Base-by-base conservation (phyloP, 1,140 invertebrate genomes). In the Leptoteleia sp. region DNA sequence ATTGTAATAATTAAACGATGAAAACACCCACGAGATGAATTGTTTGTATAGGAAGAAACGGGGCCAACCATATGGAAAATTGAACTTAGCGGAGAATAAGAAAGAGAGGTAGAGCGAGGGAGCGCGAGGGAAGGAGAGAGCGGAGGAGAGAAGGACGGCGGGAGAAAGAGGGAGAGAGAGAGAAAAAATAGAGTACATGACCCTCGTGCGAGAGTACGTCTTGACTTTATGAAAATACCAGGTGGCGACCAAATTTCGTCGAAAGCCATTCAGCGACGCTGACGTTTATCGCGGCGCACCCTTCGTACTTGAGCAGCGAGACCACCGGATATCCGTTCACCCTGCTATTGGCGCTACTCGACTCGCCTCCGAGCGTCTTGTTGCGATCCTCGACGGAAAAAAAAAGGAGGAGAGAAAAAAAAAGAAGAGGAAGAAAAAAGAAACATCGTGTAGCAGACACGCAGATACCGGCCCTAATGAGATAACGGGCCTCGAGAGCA, bases 191-290 rank as follows among this genome's bases (percentile, higher is more conserved):
- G n/a, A n/a, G n/a, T n/a, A n/a, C n/a, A n/a, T n/a, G n/a, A n/a
- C n/a, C n/a, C n/a, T n/a, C n/a, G n/a, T n/a, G n/a, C n/a, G n/a
- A n/a, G n/a, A n/a, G n/a, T n/a, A n/a, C n/a, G n/a, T n/a, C n/a
- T n/a, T n/a, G n/a, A n/a, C n/a, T n/a, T n/a, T 80, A 83, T 75
- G 83, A 84, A 85, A 87, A 85, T 85, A 83, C 86, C 86, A 87
- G 86, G 86, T 87, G 86, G 86, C 84, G 68, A 73, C 83, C 84
- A 86, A 87, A 84, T 84, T 82, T 82, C 79, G 81, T 80, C 59
- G 72, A 71, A 71, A 71, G 67, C 61, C 65, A 77, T 71, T 71
- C 22, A 40, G 22, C 22, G 22, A 3, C 22, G 15, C 48, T 67
- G 47, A 77, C 75, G 75, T 77, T 77, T 77, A 77, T 77, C 75